Conservation (phyloP, 1,140 invertebrate species). For the Drosophila ohnishii region DNA sequence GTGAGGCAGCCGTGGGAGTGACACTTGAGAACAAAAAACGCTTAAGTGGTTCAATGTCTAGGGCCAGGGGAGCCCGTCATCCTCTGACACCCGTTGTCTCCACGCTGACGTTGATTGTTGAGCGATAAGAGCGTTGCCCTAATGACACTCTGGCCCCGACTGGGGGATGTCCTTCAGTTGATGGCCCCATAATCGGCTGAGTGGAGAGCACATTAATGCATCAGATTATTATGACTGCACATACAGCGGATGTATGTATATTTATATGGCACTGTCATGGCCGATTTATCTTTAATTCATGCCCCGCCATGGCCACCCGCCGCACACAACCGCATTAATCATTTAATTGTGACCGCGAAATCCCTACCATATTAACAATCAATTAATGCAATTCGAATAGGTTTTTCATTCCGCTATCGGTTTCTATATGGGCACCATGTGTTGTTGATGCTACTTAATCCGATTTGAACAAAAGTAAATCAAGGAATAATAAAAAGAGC, state of each 20-base stretch:
- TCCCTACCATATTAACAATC: conserved; percentile 68
- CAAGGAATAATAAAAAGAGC: not conserved
- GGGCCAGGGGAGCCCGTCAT: conserved; percentile 2
- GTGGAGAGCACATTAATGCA: conserved; percentile 38
- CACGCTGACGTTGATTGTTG: conserved; percentile 59
- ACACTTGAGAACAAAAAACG: conserved; percentile 64
- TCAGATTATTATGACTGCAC: conserved; percentile 15
- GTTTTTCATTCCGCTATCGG: conserved; percentile 36
- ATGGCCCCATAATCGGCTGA: conserved; percentile 37
- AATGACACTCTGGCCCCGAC: conserved; percentile 49
- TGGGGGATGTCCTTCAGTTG: conserved; percentile 31
- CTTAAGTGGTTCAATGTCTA: conserved; percentile 38
- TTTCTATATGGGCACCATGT: conserved; percentile 41
- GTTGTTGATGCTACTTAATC: conserved; percentile 41
- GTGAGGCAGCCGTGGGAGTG: conserved; percentile 24
- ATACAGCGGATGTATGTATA: not conserved
- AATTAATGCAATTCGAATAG: conserved; percentile 67
- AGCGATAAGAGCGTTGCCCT: conserved; percentile 56
- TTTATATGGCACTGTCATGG: not conserved
- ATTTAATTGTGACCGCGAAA: conserved; percentile 71
- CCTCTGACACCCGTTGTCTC: not conserved
- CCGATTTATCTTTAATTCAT: conserved; percentile 31
- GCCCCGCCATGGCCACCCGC: conserved; percentile 1
- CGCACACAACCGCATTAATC: conserved; percentile 57
- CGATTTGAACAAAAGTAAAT: conserved; percentile 32